Percentiles rank a stretch among this genome's conserved stretches.
Evolutionary conservation across 2,797 vertebrate species (phyloP).

Genomic region (Anisognathus igniventris): DNA sequence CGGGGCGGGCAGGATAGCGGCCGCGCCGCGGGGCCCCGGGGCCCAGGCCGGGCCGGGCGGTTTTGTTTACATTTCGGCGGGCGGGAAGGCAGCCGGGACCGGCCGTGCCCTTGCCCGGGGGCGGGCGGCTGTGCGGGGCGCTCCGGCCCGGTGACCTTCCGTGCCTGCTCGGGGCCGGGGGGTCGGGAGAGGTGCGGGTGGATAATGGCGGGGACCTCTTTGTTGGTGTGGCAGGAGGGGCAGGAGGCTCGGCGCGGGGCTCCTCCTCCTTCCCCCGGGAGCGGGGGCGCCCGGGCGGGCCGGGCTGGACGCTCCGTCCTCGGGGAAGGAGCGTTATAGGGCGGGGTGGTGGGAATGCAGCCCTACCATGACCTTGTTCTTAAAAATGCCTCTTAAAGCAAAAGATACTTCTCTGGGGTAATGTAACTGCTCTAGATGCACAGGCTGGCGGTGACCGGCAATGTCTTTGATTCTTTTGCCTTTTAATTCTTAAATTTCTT

Average conservation of each 20-base stretch:
- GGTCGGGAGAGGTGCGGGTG: background rate
- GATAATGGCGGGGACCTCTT: slow-evolving; percentile 31
- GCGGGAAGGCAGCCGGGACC: background rate
- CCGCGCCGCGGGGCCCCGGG: background rate
- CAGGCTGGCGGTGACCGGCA: background rate
- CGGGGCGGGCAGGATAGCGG: background rate
- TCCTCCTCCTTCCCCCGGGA: slow-evolving; percentile 21
- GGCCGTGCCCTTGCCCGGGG: background rate
- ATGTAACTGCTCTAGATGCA: too few relatives aligned
- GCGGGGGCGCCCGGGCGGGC: background rate
- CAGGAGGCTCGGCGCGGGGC: slow-evolving; percentile 8
- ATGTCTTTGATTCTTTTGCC: background rate
- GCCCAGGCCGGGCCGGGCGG: background rate
- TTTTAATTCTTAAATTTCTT: background rate
- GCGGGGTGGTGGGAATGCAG: background rate
- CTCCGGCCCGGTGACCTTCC: background rate
- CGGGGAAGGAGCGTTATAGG: background rate
- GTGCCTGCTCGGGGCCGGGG: background rate
- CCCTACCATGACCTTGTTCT: background rate
- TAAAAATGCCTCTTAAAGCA: background rate
- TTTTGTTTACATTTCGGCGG: slow-evolving; percentile 6
- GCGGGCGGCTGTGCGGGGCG: background rate
- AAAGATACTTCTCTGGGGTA: background rate
- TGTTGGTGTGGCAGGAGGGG: slow-evolving; percentile 41
- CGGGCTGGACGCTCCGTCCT: background rate